phyloP scores from a whole-genome alignment of 2,113 vertebrate genomes.

The Ramphastos sulfuratus region DNA sequence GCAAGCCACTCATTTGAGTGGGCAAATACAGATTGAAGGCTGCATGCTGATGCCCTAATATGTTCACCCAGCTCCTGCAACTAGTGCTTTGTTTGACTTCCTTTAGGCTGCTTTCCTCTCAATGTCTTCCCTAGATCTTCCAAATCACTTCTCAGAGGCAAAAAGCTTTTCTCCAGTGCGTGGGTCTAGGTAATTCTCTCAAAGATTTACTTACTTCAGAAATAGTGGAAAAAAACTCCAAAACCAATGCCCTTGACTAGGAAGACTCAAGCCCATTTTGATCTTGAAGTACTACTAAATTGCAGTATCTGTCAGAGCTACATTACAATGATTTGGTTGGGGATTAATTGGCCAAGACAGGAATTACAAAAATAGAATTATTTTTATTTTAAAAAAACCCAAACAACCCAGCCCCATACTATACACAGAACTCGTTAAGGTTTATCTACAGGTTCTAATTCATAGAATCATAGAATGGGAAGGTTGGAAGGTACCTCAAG shows the following conservation, averaged over 20 bases:
- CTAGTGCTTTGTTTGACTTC: not conserved
- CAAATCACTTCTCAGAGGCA: not conserved
- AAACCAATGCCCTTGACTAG: not conserved
- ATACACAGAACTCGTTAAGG: no score
- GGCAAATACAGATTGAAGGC: constrained; percentile 20
- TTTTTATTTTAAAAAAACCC: no score
- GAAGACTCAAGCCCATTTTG: not conserved
- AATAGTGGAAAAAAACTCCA: not conserved
- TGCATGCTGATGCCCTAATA: not conserved
- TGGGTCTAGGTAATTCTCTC: not conserved
- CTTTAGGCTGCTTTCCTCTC: not conserved
- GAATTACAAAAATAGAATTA: no score
- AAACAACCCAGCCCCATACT: no score
- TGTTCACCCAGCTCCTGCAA: not conserved
- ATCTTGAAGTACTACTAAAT: not conserved
- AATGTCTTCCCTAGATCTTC: not conserved
- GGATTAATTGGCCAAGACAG: no score
- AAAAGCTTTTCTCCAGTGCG: not conserved
- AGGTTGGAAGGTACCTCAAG: no score
- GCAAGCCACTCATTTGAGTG: not conserved
- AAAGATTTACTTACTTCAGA: not conserved
- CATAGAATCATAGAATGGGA: no score
- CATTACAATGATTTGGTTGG: not conserved
- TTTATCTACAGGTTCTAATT: no score
- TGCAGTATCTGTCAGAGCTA: not conserved